phyloP scores from a whole-genome alignment of 2,113 vertebrate species.

The Rafetus swinhoei region DNA sequence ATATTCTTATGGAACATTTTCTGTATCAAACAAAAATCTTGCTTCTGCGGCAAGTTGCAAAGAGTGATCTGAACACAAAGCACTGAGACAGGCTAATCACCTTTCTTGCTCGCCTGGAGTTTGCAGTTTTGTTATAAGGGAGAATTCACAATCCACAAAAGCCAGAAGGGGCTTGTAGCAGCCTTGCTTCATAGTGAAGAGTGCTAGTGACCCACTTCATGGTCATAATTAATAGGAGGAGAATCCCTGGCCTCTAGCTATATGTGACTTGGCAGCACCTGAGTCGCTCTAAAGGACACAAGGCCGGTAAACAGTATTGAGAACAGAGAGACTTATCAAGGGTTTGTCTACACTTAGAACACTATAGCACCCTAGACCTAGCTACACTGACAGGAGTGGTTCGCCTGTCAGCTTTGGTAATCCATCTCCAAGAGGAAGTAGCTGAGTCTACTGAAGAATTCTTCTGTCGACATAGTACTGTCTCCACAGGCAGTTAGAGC shows the following conservation, averaged over 20 bases:
- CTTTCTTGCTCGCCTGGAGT: not conserved
- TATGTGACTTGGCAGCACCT: not conserved
- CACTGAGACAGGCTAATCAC: not conserved
- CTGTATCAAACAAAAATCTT: not conserved
- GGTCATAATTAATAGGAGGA: not conserved
- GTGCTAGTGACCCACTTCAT: not conserved
- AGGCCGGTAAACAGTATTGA: fast-evolving
- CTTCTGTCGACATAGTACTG: not conserved
- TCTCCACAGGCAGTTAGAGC: not conserved
- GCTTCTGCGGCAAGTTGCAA: not conserved
- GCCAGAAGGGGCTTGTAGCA: not conserved
- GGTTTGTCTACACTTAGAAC: not conserved
- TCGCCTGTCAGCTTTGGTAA: not conserved
- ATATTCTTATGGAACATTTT: conserved; percentile 46
- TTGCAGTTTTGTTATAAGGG: not conserved
- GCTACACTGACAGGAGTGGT: not conserved
- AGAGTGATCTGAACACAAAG: not conserved
- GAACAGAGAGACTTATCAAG: not conserved
- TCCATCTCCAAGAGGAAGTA: not conserved
- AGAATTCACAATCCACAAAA: not conserved
- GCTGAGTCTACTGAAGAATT: not conserved
- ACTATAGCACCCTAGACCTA: not conserved
- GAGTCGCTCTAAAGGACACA: fast-evolving
- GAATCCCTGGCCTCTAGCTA: not conserved
- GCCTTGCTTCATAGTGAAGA: not conserved